A percentile compares a stretch with the other conserved stretches of the same genome.
Conservation (phyloP, 2,888 invertebrate species). For the Leucophora obtusa region DNA sequence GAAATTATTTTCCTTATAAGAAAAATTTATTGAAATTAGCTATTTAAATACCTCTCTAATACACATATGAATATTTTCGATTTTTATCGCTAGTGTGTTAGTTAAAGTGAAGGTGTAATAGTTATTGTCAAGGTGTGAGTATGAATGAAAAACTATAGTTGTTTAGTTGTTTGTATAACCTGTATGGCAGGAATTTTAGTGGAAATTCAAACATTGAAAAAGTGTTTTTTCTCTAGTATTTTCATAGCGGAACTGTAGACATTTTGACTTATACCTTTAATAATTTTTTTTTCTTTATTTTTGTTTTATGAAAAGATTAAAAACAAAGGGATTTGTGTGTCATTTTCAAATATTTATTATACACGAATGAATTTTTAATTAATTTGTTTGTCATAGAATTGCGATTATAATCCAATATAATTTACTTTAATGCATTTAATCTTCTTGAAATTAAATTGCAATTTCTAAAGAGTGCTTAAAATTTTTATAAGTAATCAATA, state of each 20-base stretch:
- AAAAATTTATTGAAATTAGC: too few relatives aligned
- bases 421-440: too few relatives aligned
- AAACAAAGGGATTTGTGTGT: constrained; percentile 18
- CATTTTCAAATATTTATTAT: background rate
- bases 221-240: constrained; percentile 13
- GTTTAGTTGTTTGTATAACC: constrained; percentile 28
- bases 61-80: background rate
- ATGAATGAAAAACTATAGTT: background rate
- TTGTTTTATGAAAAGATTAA: constrained; percentile 18
- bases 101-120: background rate
- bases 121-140: constrained; percentile 10
- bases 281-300: constrained; percentile 34
- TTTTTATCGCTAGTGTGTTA: background rate
- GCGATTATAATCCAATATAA: too few relatives aligned
- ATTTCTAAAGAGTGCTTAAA: too few relatives aligned
- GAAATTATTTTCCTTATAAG: too few relatives aligned
- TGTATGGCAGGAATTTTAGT: constrained; percentile 27
- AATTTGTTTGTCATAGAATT: background rate
- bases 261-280: constrained; percentile 52
- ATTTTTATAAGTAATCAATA: too few relatives aligned
- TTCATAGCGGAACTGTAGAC: constrained; percentile 37
- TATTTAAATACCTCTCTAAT: background rate
- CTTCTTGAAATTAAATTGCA: too few relatives aligned
- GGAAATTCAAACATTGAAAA: constrained; percentile 17
- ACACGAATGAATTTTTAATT: background rate